A percentile compares a stretch with the other conserved stretches of the same genome.
Conservation (phyloP, 2,797 vertebrate species). For the Coranthus polyacanthus region DNA sequence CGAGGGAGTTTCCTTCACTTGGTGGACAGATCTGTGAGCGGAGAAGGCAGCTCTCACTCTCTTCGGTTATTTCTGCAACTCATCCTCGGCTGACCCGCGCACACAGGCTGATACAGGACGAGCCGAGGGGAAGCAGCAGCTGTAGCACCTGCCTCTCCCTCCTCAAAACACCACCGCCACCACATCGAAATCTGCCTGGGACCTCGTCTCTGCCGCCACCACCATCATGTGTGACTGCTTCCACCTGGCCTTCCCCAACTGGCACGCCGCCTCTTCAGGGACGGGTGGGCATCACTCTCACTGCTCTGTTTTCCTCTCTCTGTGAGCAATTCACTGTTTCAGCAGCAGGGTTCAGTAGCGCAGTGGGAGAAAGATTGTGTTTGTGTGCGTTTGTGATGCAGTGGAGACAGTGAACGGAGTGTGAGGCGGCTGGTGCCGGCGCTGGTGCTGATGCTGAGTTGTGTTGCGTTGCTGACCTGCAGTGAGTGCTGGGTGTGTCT, state of each 20-base stretch:
- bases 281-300: conserved; percentile 90
- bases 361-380: conserved; percentile 76
- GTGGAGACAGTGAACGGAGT: conserved; percentile 15
- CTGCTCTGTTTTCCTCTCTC: conserved; percentile 48
- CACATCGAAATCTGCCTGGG: conserved; percentile 25
- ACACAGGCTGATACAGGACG: conserved; percentile 48
- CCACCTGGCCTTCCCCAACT: conserved; percentile 97
- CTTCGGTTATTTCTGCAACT: conserved; percentile 70
- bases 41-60: conserved; percentile 75
- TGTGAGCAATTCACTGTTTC: conserved; percentile 48
- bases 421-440: conserved; percentile 58
- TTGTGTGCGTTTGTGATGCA: conserved; percentile 40
- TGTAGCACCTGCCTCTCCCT: conserved; percentile 48
- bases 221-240: conserved; percentile 98
- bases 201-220: conserved; percentile 40
- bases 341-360: conserved; percentile 75
- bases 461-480: conserved; percentile 70
- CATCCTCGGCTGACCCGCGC: conserved; percentile 52
- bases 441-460: conserved; percentile 80
- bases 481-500: conserved; percentile 82
- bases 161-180: conserved; percentile 14
- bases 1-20: conserved; percentile 84
- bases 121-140: conserved; percentile 38
- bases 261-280: conserved; percentile 94
- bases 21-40: conserved; percentile 78